phyloP scores from a whole-genome alignment of 1,140 invertebrate genomes.

The Caenorhabditis briggsae region DNA sequence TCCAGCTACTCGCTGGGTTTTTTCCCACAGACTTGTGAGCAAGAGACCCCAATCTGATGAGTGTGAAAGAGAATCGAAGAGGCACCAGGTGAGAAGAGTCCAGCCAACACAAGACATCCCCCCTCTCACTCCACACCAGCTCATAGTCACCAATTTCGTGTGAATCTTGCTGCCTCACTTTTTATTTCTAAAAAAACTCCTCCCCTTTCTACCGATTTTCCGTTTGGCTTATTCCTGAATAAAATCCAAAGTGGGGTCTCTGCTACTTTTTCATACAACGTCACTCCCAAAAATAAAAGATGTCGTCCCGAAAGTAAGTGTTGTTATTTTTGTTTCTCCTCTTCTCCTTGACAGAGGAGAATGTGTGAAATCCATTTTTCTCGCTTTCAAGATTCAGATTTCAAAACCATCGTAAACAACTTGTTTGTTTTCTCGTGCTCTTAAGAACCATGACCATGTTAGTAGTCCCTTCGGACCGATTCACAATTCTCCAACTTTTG shows the following conservation, averaged over 20 bases:
- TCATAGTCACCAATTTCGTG: constrained; percentile 48
- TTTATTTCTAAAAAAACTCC: not conserved
- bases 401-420: not conserved
- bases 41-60: constrained; percentile 42
- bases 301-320: constrained; percentile 51
- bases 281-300: not conserved
- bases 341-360: too few species aligned
- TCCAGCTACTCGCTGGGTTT: not conserved
- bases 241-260: not conserved
- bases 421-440: not conserved
- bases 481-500: not conserved
- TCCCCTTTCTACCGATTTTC: not conserved
- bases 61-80: constrained; percentile 56
- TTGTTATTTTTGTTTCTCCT: not conserved
- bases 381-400: not conserved
- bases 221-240: not conserved
- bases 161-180: constrained; percentile 35
- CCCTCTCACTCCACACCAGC: constrained; percentile 22
- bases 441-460: constrained; percentile 21
- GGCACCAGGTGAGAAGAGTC: constrained; percentile 48
- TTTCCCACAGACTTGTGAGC: constrained; percentile 38
- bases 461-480: constrained; percentile 29
- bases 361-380: not conserved
- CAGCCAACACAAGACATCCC: constrained; percentile 29
- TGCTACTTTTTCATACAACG: constrained; percentile 4